These are phyloP conservation scores for Uromys caudimaculatus DNA, from an alignment of 2,797 vertebrate genomes.

Conservation along the genomic window DNA sequence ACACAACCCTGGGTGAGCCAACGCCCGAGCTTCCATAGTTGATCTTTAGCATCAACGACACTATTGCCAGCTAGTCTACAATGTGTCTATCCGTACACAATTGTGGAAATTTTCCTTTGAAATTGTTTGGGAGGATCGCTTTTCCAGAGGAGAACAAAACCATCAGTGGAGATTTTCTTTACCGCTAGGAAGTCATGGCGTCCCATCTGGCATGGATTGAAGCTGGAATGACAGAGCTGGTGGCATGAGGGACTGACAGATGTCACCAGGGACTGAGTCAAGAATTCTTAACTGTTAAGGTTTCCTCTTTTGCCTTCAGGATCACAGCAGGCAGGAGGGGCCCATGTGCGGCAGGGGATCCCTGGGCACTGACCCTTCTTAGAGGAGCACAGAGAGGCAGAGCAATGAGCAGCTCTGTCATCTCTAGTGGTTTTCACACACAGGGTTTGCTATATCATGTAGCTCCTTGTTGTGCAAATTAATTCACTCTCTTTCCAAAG, in stretches of 20 bases:
- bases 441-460: neutral
- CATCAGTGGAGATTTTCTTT: neutral
- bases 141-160: neutral
- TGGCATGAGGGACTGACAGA: neutral
- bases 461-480: constrained; percentile 1
- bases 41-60: neutral
- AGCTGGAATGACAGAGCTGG: neutral
- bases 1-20: too few species aligned
- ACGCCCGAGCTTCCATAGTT: neutral
- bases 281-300: neutral
- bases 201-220: neutral
- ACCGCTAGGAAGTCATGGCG: too few species aligned
- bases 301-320: neutral
- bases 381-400: neutral
- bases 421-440: neutral
- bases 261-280: too few species aligned
- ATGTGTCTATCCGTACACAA: neutral
- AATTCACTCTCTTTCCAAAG: neutral
- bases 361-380: neutral
- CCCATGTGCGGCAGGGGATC: rapidly evolving
- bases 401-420: neutral
- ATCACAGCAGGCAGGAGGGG: neutral
- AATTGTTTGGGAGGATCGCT: neutral
- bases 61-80: neutral
- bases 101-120: neutral